Evolutionary conservation across 1,140 invertebrate genomes (phyloP).

Genomic region (Anoplophora glabripennis): DNA sequence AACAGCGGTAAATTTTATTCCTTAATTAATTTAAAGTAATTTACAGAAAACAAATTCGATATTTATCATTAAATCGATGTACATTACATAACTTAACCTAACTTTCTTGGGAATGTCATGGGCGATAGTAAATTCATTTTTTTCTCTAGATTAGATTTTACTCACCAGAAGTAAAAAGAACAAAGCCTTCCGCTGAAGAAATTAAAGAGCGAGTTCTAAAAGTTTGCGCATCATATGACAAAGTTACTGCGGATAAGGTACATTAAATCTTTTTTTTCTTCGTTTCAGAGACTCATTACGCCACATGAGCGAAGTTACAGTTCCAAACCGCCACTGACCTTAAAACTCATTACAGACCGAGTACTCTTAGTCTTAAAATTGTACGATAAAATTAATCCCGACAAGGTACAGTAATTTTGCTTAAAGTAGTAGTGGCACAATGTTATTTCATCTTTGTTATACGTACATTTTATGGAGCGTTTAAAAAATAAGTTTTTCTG

Average conservation of each 20-base stretch:
- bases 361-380: conserved; percentile 91
- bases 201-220: conserved; percentile 72
- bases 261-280: conserved; percentile 52
- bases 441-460: conserved; percentile 2
- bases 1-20: no score
- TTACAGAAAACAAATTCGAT: neutral
- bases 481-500: no score
- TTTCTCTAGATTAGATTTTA: conserved; percentile 38
- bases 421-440: conserved; percentile 23
- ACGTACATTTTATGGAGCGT: no score
- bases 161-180: conserved; percentile 40
- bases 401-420: conserved; percentile 70
- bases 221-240: conserved; percentile 76
- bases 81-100: conserved; percentile 44
- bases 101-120: conserved; percentile 21
- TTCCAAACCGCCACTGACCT: conserved; percentile 67
- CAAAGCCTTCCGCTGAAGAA: conserved; percentile 53
- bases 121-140: conserved; percentile 7
- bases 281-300: conserved; percentile 62
- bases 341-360: conserved; percentile 81
- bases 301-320: conserved; percentile 68
- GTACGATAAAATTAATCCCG: conserved; percentile 93
- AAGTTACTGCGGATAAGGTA: conserved; percentile 77
- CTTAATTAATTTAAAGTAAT: no score
- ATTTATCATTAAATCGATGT: neutral